A percentile compares a stretch with the other conserved stretches of the same genome.
phyloP scores from a whole-genome alignment of 2,888 invertebrate genomes.

The Eupithecia vulgata region DNA sequence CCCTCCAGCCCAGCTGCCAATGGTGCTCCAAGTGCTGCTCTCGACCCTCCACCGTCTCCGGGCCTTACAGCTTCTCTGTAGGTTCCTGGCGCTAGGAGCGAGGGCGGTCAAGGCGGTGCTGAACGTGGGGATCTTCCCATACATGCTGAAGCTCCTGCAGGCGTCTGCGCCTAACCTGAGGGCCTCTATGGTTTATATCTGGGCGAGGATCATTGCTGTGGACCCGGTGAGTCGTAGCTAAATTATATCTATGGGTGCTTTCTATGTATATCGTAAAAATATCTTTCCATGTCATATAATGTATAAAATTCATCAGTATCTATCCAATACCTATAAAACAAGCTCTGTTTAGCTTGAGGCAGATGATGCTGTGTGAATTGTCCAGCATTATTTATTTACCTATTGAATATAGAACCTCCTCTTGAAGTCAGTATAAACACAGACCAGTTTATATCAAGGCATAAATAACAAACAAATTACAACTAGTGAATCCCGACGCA shows the following conservation, averaged over 20 bases:
- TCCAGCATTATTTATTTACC: too few relatives aligned
- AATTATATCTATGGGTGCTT: background rate
- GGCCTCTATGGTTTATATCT: conserved; percentile 97
- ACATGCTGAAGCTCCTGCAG: conserved; percentile 97
- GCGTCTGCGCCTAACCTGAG: conserved; percentile 96
- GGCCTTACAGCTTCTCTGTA: conserved; percentile 96
- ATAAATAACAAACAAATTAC: too few relatives aligned
- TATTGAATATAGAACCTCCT: too few relatives aligned
- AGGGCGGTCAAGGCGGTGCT: conserved; percentile 96
- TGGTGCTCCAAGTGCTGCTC: conserved; percentile 95
- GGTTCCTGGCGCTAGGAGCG: conserved; percentile 96
- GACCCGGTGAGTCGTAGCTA: conserved; percentile 88
- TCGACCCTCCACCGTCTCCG: conserved; percentile 92
- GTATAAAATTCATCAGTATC: too few relatives aligned
- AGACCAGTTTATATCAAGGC: too few relatives aligned
- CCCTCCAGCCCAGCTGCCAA: conserved; percentile 98
- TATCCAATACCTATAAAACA: too few relatives aligned
- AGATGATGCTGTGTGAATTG: too few relatives aligned
- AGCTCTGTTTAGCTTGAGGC: too few relatives aligned
- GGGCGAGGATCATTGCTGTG: conserved; percentile 99
- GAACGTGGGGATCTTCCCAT: conserved; percentile 99
- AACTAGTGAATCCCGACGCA: too few relatives aligned
- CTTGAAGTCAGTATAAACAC: too few relatives aligned
- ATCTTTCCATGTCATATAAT: too few relatives aligned
- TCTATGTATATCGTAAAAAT: too few relatives aligned